These are phyloP conservation scores for Ephestia elutella DNA, from an alignment of 1,140 invertebrate genomes.

Conservation along the genomic window DNA sequence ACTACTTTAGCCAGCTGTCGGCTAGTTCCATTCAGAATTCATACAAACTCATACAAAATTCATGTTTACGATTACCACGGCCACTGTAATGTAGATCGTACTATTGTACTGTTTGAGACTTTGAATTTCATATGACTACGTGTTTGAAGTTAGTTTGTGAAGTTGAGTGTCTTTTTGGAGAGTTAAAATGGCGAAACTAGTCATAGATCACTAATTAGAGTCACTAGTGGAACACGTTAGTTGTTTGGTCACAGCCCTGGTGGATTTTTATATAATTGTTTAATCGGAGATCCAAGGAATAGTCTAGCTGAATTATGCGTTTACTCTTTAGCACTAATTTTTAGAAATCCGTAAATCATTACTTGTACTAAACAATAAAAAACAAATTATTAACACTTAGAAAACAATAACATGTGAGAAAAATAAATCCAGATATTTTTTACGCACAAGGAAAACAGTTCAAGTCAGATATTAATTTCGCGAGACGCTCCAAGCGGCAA, in stretches of 20 bases:
- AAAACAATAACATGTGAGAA: not conserved
- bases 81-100: not conserved
- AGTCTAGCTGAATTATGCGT: too few relatives aligned
- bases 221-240: too few relatives aligned
- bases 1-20: not conserved
- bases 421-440: not conserved
- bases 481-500: not conserved
- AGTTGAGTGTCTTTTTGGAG: not conserved
- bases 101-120: not conserved
- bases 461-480: not conserved
- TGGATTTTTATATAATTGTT: too few relatives aligned
- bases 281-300: too few relatives aligned
- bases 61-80: constrained; percentile 6
- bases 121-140: not conserved
- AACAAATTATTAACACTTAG: not conserved
- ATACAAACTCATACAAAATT: constrained; percentile 5
- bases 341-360: too few relatives aligned
- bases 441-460: not conserved
- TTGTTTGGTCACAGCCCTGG: too few relatives aligned
- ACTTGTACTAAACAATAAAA: not conserved
- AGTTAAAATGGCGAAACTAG: too few relatives aligned
- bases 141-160: not conserved
- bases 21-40: not conserved
- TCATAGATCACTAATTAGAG: too few relatives aligned
- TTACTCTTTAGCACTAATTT: too few relatives aligned